These are phyloP conservation scores for Marasmarcha lunaedactyla DNA, from an alignment of 2,888 invertebrate genomes.

Conservation along the genomic window DNA sequence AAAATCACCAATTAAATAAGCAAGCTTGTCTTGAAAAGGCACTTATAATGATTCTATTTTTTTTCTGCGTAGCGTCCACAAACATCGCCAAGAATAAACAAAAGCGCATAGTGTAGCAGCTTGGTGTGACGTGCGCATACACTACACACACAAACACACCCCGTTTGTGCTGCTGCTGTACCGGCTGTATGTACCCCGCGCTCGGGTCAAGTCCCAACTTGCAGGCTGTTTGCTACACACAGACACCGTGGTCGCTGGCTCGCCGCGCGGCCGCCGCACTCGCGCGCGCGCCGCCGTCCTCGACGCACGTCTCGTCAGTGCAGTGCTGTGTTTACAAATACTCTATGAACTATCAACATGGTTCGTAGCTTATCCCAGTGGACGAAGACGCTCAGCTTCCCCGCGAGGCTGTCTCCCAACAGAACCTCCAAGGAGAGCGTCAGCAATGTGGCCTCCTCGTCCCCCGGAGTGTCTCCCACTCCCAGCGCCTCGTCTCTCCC, in stretches of 20 bases:
- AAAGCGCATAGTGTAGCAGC: conserved; percentile 33
- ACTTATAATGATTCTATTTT: no score
- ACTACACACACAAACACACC: conserved; percentile 21
- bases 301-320: conserved; percentile 47
- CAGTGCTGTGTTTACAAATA: conserved; percentile 41
- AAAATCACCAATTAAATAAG: no score
- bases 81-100: conserved; percentile 33
- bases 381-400: conserved; percentile 93
- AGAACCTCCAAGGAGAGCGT: conserved; percentile 81
- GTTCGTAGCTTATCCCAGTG: conserved; percentile 90
- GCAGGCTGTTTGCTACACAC: conserved; percentile 33
- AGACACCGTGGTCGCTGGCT: no score
- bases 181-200: conserved; percentile 22
- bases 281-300: conserved; percentile 41
- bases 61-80: no score
- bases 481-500: conserved; percentile 70
- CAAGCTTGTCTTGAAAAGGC: no score
- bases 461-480: conserved; percentile 73
- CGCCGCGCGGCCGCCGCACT: conserved; percentile 32
- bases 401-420: conserved; percentile 86
- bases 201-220: conserved; percentile 46
- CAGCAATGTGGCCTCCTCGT: conserved; percentile 67
- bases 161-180: conserved; percentile 11
- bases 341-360: conserved; percentile 72
- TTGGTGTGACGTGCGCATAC: conserved; percentile 17